A percentile compares a stretch with the other conserved stretches of the same genome.
Evolutionary conservation across 1,140 invertebrate species (phyloP).

Genomic region (Neodiprion lecontei): DNA sequence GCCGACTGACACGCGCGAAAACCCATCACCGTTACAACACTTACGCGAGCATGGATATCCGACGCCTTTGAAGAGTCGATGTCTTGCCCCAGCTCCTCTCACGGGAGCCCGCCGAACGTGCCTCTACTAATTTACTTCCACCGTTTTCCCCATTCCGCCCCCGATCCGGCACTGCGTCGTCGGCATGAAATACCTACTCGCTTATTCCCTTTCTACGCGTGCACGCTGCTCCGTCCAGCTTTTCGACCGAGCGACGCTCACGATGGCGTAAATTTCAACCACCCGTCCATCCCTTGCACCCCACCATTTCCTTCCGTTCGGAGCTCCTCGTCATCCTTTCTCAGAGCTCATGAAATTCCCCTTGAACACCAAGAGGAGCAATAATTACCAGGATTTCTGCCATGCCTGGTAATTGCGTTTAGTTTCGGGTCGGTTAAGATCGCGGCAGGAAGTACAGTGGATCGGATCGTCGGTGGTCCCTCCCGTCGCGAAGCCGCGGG

Average conservation of each 20-base stretch:
- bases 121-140: neutral
- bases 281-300: too few relatives aligned
- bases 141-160: too few relatives aligned
- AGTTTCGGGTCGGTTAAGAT: neutral
- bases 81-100: neutral
- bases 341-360: too few relatives aligned
- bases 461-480: neutral
- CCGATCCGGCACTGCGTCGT: too few relatives aligned
- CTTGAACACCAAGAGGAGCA: too few relatives aligned
- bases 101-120: neutral
- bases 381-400: neutral
- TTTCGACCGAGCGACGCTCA: too few relatives aligned
- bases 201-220: too few relatives aligned
- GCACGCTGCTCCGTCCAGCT: too few relatives aligned
- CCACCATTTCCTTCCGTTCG: too few relatives aligned
- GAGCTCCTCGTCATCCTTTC: too few relatives aligned
- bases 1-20: neutral
- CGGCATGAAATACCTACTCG: too few relatives aligned
- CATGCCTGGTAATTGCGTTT: neutral
- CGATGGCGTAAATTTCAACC: too few relatives aligned
- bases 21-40: constrained; percentile 7
- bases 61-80: constrained; percentile 4
- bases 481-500: neutral
- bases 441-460: neutral
- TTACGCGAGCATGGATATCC: neutral